Evolutionary conservation across 2,797 vertebrate species (phyloP).

Genomic region (Lates japonicus): DNA sequence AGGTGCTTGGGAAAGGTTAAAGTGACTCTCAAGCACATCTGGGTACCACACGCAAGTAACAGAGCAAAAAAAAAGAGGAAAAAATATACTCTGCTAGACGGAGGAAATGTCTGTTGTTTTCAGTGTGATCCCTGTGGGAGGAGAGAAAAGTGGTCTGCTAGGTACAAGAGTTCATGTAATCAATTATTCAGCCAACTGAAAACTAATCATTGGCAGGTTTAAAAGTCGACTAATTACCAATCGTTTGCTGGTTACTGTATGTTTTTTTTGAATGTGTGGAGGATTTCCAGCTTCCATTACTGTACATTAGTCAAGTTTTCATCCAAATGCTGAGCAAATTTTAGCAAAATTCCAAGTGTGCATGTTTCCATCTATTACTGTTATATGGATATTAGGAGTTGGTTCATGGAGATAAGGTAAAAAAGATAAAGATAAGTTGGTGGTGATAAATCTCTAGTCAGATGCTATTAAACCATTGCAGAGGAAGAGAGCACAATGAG

Average conservation of each 20-base stretch:
- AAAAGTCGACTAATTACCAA: neutral
- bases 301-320: neutral
- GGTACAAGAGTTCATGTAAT: neutral
- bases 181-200: neutral
- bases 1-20: slow-evolving; percentile 68
- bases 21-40: slow-evolving; percentile 69
- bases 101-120: slow-evolving; percentile 17
- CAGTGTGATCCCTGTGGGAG: neutral
- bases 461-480: neutral
- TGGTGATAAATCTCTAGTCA: neutral
- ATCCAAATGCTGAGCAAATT: neutral
- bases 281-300: neutral
- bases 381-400: too few species aligned
- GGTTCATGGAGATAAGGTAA: neutral
- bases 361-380: too few species aligned
- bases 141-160: neutral
- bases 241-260: neutral
- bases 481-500: neutral
- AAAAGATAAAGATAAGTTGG: too few species aligned
- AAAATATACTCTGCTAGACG: neutral
- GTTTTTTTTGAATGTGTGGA: neutral
- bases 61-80: neutral
- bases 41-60: slow-evolving; percentile 49
- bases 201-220: neutral
- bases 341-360: neutral